Evolutionary conservation across 2,888 invertebrate genomes (phyloP), one percentile per base, ranked within the genome.

Genomic region (Troides oblongomaculatus): DNA sequence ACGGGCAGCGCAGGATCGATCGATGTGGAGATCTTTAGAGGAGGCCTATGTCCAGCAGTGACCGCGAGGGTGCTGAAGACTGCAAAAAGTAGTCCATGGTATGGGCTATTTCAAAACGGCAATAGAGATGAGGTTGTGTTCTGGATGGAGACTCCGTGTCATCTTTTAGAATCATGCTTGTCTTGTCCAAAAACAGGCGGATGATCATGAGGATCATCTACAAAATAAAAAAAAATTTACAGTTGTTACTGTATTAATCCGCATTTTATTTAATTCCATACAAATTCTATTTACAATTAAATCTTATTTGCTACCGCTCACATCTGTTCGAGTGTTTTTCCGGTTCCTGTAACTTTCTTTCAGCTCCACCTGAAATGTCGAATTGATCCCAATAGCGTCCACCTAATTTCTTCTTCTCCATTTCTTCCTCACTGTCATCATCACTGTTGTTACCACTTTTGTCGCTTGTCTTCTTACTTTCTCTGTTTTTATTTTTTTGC

Each of bases 351-450:
- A 61, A 46, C 36, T n/a, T 64, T 17, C 36, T 57, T 68, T 66
- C 60, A 43, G 69, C 73, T 64, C 68, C 72, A 69, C 68, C 66
- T 74, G 72, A 74, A 68, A 83, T 79, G 72, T 86, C 81, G 77
- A 82, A 83, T 50, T 74, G 80, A 57, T 82, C 79, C 77, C 79
- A 76, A 65, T 79, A 79, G 39, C 79, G 73, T 17, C 75, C 75
- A 18, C 72, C 60, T 2, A 59, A 25, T 53, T 71, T 64, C 59
- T 73, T 73, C 14, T 65, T 73, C 57, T 72, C 64, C 69, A 68
- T 72, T n/a, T 53, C 12, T 25, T 30, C 21, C 2, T 59, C 53
- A 1, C 21, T 21, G 17, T 30, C 59, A n/a, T 59, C 62, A 30
- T 65, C 64, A 18, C 57, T 62, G 25, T 69, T 67, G 68, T 68